Base-by-base conservation (phyloP, 2,888 invertebrate genomes). In the Mamestra brassicae region DNA sequence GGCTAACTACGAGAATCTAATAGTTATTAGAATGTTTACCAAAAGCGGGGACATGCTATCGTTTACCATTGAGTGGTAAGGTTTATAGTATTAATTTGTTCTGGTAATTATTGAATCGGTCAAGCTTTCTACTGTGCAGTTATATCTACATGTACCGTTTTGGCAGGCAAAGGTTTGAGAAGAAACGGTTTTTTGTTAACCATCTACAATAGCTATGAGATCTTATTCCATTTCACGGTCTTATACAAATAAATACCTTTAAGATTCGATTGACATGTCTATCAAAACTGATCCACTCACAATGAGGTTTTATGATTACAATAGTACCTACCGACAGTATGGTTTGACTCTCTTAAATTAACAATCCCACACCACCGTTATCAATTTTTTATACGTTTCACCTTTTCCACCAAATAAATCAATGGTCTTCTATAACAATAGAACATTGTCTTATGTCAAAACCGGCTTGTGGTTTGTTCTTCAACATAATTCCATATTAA, bases 401-500 rank as follows among this genome's bases (percentile, higher is more conserved):
- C n/a, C n/a, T n/a, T n/a, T n/a, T n/a, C n/a, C n/a, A n/a, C n/a
- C 58, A 17, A 50, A n/a, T 34, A 52, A 66, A 72, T 66, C 50
- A n/a, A 64, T 67, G 34, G 6, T 69, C 36, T 60, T 26, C 42
- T 58, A 63, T 38, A 66, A 60, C n/a, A 65, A n/a, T n/a, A n/a
- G n/a, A n/a, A n/a, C n/a, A n/a, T 55, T 64, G 60, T 72, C 57
- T 69, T 71, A 65, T 77, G 55, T 61, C 71, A 69, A 77, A 84
- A 85, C 69, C 69, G 75, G 86, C 82, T 84, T 83, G 84, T 78
- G 85, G 91, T 92, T 91, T 88, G 89, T 90, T 87, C 86, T 87
- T 85, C 86, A 89, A 80, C 89, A 91, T 90, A 90, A 90, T 90
- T 93, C 90, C 91, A 92, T 94, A 92, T 92, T 90, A 92, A 94